Evolutionary conservation across 2,113 vertebrate species (phyloP).

Genomic region (Paradoxurus hermaphroditus): DNA sequence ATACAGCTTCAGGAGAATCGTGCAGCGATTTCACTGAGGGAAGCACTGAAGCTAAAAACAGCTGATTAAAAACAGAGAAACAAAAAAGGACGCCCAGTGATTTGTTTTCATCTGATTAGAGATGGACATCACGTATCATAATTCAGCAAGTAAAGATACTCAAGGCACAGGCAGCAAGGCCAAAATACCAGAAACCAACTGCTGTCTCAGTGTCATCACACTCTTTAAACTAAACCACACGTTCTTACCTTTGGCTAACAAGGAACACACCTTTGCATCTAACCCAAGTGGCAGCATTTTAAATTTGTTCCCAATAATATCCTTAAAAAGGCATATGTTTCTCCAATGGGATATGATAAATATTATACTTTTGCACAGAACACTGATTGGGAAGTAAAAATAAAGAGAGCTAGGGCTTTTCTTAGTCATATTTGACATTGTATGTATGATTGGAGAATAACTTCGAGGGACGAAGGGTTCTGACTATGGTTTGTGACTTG

Average conservation of each 20-base stretch:
- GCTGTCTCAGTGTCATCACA: neutral
- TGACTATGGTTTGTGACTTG: neutral
- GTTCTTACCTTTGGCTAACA: neutral
- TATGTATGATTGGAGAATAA: neutral
- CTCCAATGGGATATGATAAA: neutral
- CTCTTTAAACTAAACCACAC: neutral
- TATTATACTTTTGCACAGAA: neutral
- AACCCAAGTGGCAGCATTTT: neutral
- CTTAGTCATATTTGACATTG: neutral
- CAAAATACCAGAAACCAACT: neutral
- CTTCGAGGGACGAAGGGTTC: neutral
- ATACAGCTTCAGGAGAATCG: neutral
- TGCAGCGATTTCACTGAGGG: neutral
- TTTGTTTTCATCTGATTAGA: neutral
- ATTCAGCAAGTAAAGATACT: neutral
- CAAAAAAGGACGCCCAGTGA: neutral
- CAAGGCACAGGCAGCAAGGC: neutral
- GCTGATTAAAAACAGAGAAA: neutral
- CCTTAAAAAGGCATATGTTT: neutral
- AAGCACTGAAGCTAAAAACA: neutral
- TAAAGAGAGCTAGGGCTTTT: neutral
- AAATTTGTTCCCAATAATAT: neutral
- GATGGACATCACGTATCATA: neutral
- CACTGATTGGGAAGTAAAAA: neutral
- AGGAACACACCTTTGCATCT: neutral